A percentile compares a stretch with the other conserved stretches of the same genome.
Conservation (phyloP, 2,888 invertebrate genomes). For the Acleris holmiana region DNA sequence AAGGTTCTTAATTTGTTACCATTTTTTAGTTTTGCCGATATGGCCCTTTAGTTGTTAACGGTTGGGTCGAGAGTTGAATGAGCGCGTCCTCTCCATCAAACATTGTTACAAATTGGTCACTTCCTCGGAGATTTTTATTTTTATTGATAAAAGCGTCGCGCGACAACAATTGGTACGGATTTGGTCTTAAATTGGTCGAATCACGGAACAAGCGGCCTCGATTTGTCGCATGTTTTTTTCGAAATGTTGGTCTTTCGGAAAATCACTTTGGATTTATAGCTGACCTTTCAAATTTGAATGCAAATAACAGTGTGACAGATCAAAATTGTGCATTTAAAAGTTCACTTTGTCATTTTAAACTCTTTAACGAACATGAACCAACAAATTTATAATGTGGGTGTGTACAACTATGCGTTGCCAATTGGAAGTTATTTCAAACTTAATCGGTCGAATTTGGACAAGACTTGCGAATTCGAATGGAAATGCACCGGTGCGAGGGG, state of each 20-base stretch:
- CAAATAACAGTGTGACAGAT: too few species aligned
- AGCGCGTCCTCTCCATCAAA: conserved; percentile 45
- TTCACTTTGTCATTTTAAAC: too few species aligned
- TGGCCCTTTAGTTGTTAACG: neutral
- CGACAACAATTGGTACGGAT: conserved; percentile 76
- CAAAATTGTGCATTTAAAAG: too few species aligned
- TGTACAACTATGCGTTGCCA: neutral
- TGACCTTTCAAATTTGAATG: neutral
- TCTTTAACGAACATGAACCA: too few species aligned
- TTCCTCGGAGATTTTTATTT: conserved; percentile 81
- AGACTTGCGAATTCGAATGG: neutral
- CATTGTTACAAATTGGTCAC: conserved; percentile 72
- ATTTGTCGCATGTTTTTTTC: conserved; percentile 22
- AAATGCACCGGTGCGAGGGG: conserved; percentile 9
- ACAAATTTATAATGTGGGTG: neutral
- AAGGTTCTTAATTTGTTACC: conserved; percentile 27
- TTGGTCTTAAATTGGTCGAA: conserved; percentile 73
- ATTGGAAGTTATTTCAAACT: neutral
- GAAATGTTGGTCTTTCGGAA: conserved; percentile 23
- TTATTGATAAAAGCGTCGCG: conserved; percentile 77
- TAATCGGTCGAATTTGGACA: neutral
- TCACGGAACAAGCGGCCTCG: conserved; percentile 45
- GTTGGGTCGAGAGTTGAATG: conserved; percentile 15
- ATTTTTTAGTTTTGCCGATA: neutral
- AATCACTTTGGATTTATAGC: conserved; percentile 3